phyloP scores from a whole-genome alignment of 1,140 invertebrate genomes.

The Rhagoletis zephyria region DNA sequence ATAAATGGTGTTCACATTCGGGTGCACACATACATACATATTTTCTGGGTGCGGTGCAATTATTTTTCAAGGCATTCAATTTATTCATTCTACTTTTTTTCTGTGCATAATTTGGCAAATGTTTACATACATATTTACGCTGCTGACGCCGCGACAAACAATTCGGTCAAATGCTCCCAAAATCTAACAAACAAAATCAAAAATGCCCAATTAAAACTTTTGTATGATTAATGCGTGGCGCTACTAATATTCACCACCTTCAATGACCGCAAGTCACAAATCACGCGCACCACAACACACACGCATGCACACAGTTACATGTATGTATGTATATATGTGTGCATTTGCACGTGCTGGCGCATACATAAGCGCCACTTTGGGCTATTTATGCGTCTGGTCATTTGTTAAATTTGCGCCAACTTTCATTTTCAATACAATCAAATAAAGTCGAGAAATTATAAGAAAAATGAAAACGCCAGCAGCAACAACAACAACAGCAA shows the following conservation, averaged over 20 bases:
- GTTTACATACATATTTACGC: not conserved
- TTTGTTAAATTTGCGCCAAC: conserved; percentile 45
- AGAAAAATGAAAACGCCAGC: not conserved
- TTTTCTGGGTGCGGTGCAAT: conserved; percentile 34
- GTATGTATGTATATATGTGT: not conserved
- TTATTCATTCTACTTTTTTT: not conserved
- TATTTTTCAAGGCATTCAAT: not conserved
- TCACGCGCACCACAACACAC: not conserved
- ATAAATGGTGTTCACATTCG: not conserved
- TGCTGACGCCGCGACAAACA: not conserved
- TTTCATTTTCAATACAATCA: conserved; percentile 16
- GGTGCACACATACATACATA: too few relatives aligned
- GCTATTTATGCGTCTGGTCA: conserved; percentile 26
- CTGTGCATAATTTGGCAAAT: conserved; percentile 21
- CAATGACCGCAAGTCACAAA: not conserved
- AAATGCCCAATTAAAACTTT: not conserved
- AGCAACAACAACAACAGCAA: not conserved
- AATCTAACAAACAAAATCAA: not conserved
- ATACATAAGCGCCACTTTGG: not conserved
- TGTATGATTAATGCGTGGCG: not conserved
- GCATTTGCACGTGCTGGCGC: not conserved
- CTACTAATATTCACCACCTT: not conserved
- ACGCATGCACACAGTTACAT: not conserved
- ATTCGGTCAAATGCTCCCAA: not conserved
- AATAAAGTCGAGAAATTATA: conserved; percentile 4